These are phyloP conservation scores for Peromyscus eremicus DNA, from an alignment of 2,797 vertebrate genomes.

Conservation along the genomic window DNA sequence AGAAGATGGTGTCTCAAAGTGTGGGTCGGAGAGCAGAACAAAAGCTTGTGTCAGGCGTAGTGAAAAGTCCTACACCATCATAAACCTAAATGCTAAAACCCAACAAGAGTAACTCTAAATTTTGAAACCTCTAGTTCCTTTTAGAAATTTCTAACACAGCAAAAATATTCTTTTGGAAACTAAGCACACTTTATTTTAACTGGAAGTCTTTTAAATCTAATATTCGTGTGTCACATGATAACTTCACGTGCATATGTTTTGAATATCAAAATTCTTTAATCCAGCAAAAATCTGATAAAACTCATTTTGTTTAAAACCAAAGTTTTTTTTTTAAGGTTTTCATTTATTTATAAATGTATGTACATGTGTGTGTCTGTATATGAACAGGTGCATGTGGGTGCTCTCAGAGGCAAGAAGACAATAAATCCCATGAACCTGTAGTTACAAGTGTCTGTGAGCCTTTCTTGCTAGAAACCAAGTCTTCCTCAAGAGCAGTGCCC, in stretches of 20 bases:
- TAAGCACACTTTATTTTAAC: background rate
- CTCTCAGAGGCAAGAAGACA: background rate
- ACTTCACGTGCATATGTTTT: background rate
- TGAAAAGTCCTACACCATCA: background rate
- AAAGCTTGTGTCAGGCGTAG: background rate
- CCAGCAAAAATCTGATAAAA: background rate
- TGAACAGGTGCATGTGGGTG: background rate
- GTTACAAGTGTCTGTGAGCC: background rate
- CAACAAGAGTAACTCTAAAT: background rate
- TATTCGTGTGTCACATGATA: background rate
- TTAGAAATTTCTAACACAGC: background rate
- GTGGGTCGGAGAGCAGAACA: slow-evolving; percentile 26
- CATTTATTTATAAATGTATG: background rate
- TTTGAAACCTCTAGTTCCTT: background rate
- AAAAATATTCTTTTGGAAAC: background rate
- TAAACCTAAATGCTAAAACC: background rate
- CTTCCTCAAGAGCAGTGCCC: background rate
- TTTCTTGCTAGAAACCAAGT: background rate
- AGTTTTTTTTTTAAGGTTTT: background rate
- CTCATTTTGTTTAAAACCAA: background rate
- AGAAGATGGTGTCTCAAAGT: background rate
- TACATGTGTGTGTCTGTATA: background rate
- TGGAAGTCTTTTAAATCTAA: background rate
- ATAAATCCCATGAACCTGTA: background rate
- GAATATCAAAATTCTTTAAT: background rate